Base-by-base conservation (phyloP, 2,888 invertebrate genomes). In the Salpingus planirostris region DNA sequence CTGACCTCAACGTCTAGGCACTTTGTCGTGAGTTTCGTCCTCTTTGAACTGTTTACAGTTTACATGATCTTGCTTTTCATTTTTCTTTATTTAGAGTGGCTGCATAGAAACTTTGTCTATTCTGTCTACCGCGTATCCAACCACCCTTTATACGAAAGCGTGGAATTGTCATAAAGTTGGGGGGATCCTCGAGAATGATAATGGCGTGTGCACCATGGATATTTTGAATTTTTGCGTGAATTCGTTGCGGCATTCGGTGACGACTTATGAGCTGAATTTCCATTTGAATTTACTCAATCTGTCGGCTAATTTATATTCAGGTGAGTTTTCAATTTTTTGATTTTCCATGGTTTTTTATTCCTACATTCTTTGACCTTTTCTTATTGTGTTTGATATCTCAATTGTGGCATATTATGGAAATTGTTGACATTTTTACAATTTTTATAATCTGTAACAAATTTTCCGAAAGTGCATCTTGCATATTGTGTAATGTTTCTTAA, bases 61-160 rank as follows among this genome's bases (percentile, higher is more conserved):
- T n/a, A n/a, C n/a, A n/a, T n/a, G n/a, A n/a, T n/a, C n/a, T n/a
- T n/a, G n/a, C n/a, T n/a, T n/a, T n/a, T n/a, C n/a, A n/a, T n/a
- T n/a, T n/a, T n/a, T n/a, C n/a, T n/a, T n/a, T n/a, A n/a, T 65
- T 60, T 38, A 77, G 70, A 69, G 68, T 50, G 82, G 83, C 1
- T 78, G 76, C 51, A 71, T 76, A 48, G 76, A 84, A 59, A 74
- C 85, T 0, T 64, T 91, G 2, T 73, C 74, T 47, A 57, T 69
- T 3, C 61, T 90, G 18, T 78, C 81, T 27, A 70, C 69, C 27
- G 65, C 65, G 12, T 89, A 79, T 64, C 70, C 76, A 0, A 80
- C 84, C 2, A 79, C 79, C 45, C 62, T 73, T 11, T 80, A 83
- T 54, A 64, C 70, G 5, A 69, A 69, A 11, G 74, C 82, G 0